phyloP scores from a whole-genome alignment of 2,888 invertebrate genomes.

The Sarcophaga rosellei region DNA sequence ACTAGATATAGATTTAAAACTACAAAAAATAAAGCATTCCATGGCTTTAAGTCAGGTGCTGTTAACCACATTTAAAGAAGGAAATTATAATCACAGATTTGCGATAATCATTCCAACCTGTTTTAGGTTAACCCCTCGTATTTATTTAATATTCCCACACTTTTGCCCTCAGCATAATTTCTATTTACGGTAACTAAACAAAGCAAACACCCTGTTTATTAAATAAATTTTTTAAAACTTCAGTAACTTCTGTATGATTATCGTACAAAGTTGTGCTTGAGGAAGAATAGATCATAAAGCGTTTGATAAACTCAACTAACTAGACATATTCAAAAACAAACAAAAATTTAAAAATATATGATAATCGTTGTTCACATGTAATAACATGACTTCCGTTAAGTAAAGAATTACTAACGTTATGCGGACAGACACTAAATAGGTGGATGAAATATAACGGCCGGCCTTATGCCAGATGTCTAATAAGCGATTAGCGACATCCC shows the following conservation, averaged over 20 bases:
- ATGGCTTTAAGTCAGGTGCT: too few relatives aligned
- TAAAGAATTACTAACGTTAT: conserved; percentile 51
- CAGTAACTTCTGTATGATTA: background rate
- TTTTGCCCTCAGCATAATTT: too few relatives aligned
- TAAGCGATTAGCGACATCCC: conserved; percentile 72
- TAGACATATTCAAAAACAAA: background rate
- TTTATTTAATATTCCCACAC: too few relatives aligned
- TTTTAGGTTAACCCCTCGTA: too few relatives aligned
- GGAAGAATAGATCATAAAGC: background rate
- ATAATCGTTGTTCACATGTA: conserved; percentile 40
- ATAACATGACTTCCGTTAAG: conserved; percentile 76
- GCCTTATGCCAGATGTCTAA: conserved; percentile 71
- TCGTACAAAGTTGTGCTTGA: background rate
- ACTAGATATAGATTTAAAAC: too few relatives aligned
- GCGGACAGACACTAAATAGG: conserved; percentile 16
- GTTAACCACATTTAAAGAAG: too few relatives aligned
- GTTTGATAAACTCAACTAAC: background rate
- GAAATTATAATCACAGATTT: too few relatives aligned
- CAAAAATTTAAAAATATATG: conserved; percentile 9
- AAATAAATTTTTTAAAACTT: too few relatives aligned
- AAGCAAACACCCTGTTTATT: too few relatives aligned
- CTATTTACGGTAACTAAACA: too few relatives aligned
- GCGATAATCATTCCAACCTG: too few relatives aligned
- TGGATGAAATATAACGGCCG: conserved; percentile 6
- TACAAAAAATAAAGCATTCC: too few relatives aligned